phyloP scores from a whole-genome alignment of 2,797 vertebrate species.

The Darevskia mixta region DNA sequence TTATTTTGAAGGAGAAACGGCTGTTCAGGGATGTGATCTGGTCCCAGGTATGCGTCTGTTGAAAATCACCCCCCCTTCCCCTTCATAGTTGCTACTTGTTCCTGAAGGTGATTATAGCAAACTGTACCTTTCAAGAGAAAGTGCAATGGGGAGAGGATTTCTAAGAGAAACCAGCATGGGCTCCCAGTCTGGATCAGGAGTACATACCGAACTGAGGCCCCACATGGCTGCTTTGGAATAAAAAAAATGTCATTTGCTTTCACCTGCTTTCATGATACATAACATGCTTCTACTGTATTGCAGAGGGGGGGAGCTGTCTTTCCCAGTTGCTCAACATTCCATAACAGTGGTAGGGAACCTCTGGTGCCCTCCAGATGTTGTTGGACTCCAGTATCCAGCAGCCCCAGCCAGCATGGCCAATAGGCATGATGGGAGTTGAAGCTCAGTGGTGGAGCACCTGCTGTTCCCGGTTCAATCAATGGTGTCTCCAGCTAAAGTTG shows the following conservation, averaged over 20 bases:
- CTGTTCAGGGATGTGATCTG: not conserved
- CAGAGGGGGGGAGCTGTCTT: not conserved
- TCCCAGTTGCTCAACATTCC: not conserved
- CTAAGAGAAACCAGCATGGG: not conserved
- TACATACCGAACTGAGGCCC: too few relatives aligned
- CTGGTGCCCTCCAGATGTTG: not conserved
- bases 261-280: not conserved
- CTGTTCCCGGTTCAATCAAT: too few relatives aligned
- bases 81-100: not conserved
- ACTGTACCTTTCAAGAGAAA: too few relatives aligned
- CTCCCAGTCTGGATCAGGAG: not conserved
- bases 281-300: not conserved
- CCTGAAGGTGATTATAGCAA: not conserved
- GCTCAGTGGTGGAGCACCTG: not conserved
- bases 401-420: not conserved
- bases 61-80: too few relatives aligned
- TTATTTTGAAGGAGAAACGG: not conserved
- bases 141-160: not conserved
- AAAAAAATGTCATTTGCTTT: not conserved
- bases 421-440: not conserved
- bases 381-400: not conserved
- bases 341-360: not conserved
- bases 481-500: too few relatives aligned
- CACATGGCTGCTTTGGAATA: not conserved
- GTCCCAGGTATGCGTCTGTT: not conserved